Percentiles rank a stretch among this genome's conserved stretches.
Conservation (phyloP, 1,140 invertebrate genomes). For the Papilio glaucus region DNA sequence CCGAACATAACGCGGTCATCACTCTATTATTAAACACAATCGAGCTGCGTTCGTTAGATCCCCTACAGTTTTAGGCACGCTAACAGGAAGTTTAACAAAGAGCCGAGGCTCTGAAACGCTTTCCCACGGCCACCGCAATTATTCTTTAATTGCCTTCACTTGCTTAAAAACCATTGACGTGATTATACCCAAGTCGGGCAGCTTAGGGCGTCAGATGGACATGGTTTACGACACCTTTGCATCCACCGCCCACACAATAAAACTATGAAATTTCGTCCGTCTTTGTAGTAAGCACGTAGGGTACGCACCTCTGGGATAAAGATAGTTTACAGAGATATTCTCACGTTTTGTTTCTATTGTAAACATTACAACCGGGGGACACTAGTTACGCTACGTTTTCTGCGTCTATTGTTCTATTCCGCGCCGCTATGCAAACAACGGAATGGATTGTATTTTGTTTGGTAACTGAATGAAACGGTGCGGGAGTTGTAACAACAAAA, state of each 20-base stretch:
- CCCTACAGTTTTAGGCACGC: constrained; percentile 41
- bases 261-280: constrained; percentile 56
- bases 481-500: constrained; percentile 36
- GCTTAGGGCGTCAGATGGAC: constrained; percentile 68
- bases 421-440: constrained; percentile 75
- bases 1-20: constrained; percentile 39
- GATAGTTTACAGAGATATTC: constrained; percentile 75
- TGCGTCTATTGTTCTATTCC: constrained; percentile 72
- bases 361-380: constrained; percentile 68
- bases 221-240: constrained; percentile 77
- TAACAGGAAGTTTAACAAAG: constrained; percentile 64
- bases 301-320: constrained; percentile 61
- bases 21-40: constrained; percentile 35
- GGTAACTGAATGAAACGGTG: constrained; percentile 55
- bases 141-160: constrained; percentile 70
- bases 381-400: constrained; percentile 75
- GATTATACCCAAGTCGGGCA: constrained; percentile 70
- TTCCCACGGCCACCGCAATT: constrained; percentile 72
- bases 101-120: constrained; percentile 48
- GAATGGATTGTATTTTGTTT: constrained; percentile 50
- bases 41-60: constrained; percentile 28
- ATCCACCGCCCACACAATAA: constrained; percentile 68
- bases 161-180: constrained; percentile 69
- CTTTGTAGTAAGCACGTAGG: constrained; percentile 74
- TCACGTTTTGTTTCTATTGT: constrained; percentile 78